A percentile compares a stretch with the other conserved stretches of the same genome.
Conservation (phyloP, 1,140 invertebrate genomes). For the Metopolophium dirhodum region DNA sequence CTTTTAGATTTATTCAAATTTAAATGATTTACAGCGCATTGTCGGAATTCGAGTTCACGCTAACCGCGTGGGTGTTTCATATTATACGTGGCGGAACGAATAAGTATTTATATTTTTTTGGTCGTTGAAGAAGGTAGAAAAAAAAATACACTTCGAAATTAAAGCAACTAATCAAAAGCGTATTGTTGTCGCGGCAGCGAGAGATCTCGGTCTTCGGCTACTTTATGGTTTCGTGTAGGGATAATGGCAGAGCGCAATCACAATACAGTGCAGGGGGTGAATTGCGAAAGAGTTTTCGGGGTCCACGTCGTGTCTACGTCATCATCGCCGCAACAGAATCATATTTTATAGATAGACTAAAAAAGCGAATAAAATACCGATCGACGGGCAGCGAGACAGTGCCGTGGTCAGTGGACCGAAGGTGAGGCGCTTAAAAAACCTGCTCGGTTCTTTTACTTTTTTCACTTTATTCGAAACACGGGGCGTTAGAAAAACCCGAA, state of each 20-base stretch:
- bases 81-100: neutral
- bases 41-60: neutral
- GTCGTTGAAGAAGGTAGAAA: neutral
- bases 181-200: neutral
- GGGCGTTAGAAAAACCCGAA: neutral
- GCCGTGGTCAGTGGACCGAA: too few relatives aligned
- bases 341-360: too few relatives aligned
- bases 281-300: neutral
- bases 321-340: neutral
- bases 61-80: neutral
- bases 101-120: neutral
- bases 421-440: neutral
- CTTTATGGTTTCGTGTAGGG: neutral
- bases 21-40: conserved; percentile 22
- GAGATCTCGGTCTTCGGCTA: neutral
- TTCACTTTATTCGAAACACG: neutral
- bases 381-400: too few relatives aligned
- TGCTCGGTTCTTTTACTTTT: neutral
- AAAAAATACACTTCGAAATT: conserved; percentile 24
- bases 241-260: neutral
- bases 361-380: too few relatives aligned
- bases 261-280: neutral
- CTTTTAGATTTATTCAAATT: conserved; percentile 40
- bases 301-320: neutral
- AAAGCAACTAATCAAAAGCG: conserved; percentile 14